phyloP scores from a whole-genome alignment of 2,797 vertebrate genomes.

The Champsocephalus esox region DNA sequence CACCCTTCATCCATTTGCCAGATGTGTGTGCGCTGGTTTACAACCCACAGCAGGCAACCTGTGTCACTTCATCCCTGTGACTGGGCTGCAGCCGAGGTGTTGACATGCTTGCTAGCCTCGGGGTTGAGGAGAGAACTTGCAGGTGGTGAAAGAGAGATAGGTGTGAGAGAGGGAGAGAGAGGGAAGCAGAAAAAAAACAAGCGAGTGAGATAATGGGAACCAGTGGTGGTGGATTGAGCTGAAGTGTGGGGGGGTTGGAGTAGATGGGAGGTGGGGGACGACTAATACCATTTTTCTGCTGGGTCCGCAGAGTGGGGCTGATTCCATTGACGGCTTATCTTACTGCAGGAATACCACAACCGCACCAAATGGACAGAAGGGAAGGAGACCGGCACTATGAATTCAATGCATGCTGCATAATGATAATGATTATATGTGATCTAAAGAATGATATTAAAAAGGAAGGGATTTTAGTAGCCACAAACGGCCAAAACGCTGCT shows the following conservation, averaged over 20 bases:
- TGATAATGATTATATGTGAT: not conserved
- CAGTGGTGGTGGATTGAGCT: not conserved
- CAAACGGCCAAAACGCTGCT: not conserved
- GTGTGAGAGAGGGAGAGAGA: slow-evolving; percentile 44
- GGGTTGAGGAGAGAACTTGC: slow-evolving; percentile 21
- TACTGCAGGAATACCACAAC: slow-evolving; percentile 69
- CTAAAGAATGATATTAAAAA: not conserved
- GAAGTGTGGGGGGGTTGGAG: not conserved
- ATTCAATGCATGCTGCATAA: slow-evolving; percentile 34
- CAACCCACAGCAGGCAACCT: slow-evolving; percentile 30
- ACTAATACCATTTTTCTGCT: slow-evolving; percentile 61
- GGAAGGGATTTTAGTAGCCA: not conserved
- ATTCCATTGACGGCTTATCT: slow-evolving; percentile 72
- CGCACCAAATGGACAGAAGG: slow-evolving; percentile 37
- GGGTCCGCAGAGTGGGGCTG: slow-evolving; percentile 69
- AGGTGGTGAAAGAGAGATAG: slow-evolving; percentile 53
- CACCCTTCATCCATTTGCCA: slow-evolving; percentile 41
- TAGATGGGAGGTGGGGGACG: not conserved
- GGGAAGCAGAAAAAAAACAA: slow-evolving; percentile 37
- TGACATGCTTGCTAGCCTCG: slow-evolving; percentile 57
- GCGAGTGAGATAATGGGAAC: slow-evolving; percentile 39
- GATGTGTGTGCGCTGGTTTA: slow-evolving; percentile 65
- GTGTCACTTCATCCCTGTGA: slow-evolving; percentile 58
- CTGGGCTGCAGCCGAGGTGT: slow-evolving; percentile 54
- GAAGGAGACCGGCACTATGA: slow-evolving; percentile 20